Base-by-base conservation (phyloP, 1,140 invertebrate species). In the Pseudobourletiella spinata region DNA sequence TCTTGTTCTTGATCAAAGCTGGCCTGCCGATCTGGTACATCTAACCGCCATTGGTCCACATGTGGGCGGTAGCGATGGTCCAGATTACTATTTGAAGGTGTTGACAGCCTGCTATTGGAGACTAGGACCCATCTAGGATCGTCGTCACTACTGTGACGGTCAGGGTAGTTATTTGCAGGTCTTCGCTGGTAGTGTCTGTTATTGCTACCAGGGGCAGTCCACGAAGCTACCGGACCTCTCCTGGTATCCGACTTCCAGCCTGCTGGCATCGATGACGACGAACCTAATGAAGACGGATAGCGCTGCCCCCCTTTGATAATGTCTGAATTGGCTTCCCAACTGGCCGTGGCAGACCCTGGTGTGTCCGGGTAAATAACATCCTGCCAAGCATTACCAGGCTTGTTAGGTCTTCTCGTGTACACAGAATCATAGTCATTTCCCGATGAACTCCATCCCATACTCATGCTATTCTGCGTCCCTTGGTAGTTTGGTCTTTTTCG, bases 121-220 rank as follows among this genome's bases (percentile, higher is more conserved):
- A 69, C 62, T 28, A 69, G 39, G 63, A 69, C 62, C 68, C 68
- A 69, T 50, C 64, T 42, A 14, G 65, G 68, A 44, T 69, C 68
- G 51, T 66, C 57, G 14, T 55, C 39, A 39, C 22, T 51, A 14
- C 55, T 35, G 35, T 61, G 39, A 25, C 52, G 43, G 32, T 59
- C 59, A 4, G 65, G 63, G 35, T 69, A 66, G 20, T 55, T 59
- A n/a, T 15, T 18, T 6, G 55, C 24, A 24, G 59, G 54, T 29
- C 58, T 28, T 6, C 42, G 51, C 58, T 55, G 22, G 16, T 25
- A 44, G 29, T 42, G 56, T 20, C 52, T 54, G 11, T 57, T 46
- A 35, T n/a, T 24, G 8, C 22, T 25, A 58, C 25, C 25, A 26
- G 65, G 28, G 35, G 65, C 58, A 42, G 64, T 51, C 65, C 65